Percentiles rank a stretch among this genome's conserved stretches.
Conservation (phyloP, 2,113 vertebrate genomes). For the Oriolus oriolus region DNA sequence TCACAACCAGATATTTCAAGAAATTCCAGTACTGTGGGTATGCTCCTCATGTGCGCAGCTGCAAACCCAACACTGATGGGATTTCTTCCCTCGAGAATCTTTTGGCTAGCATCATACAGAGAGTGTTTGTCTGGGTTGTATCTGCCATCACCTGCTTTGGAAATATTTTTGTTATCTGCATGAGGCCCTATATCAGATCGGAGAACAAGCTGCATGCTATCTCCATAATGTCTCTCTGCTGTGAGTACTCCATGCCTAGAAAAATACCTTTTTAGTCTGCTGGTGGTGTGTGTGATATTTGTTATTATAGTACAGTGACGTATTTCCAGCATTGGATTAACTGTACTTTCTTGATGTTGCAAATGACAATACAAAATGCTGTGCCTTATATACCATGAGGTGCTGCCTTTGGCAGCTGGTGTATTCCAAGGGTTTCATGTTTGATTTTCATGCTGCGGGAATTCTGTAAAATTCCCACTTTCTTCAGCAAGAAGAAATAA, state of each 20-base stretch:
- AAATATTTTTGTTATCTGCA: slow-evolving; percentile 96
- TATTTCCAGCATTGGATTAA: neutral
- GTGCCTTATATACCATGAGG: neutral
- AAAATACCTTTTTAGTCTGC: neutral
- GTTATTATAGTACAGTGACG: neutral
- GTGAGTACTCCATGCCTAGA: slow-evolving; percentile 76
- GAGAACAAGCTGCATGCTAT: slow-evolving; percentile 94
- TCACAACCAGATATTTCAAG: slow-evolving; percentile 87
- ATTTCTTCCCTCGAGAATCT: slow-evolving; percentile 95
- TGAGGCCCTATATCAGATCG: slow-evolving; percentile 89
- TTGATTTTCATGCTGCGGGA: neutral
- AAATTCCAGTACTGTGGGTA: slow-evolving; percentile 98
- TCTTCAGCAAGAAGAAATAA: neutral
- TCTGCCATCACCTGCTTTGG: slow-evolving; percentile 93
- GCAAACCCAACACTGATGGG: slow-evolving; percentile 95
- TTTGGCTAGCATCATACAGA: slow-evolving; percentile 90
- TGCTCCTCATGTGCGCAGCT: slow-evolving; percentile 93
- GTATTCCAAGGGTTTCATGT: neutral
- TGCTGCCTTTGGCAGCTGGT: neutral
- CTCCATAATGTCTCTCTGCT: slow-evolving; percentile 97
- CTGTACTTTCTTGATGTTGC: neutral
- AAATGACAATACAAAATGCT: neutral
- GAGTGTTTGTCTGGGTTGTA: slow-evolving; percentile 97
- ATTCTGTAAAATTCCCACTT: neutral
- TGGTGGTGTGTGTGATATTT: fast-evolving